Evolutionary conservation across 2,888 invertebrate species (phyloP).

Genomic region (Ichneumon xanthorius): DNA sequence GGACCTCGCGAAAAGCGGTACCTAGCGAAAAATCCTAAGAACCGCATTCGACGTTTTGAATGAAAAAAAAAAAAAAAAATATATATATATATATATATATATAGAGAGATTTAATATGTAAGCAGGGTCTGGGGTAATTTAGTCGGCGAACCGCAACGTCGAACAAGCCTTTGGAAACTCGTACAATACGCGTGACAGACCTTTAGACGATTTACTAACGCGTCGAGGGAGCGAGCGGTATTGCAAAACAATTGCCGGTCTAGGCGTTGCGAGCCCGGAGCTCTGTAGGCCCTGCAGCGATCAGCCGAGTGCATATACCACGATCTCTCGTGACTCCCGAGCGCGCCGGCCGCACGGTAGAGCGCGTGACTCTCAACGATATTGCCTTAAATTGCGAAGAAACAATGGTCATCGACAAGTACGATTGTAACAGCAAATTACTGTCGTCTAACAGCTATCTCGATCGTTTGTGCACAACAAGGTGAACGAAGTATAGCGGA

Average conservation of each 20-base stretch:
- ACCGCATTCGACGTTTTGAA: not conserved
- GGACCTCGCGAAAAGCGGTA: no score
- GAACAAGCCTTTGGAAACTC: not conserved
- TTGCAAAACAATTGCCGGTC: conserved; percentile 44
- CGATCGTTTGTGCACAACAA: conserved; percentile 3
- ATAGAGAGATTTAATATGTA: no score
- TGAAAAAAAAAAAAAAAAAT: not conserved
- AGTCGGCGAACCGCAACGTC: conserved; percentile 35
- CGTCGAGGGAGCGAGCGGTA: conserved; percentile 19
- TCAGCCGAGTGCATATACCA: not conserved
- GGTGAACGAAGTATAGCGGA: not conserved
- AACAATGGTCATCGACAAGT: conserved; percentile 42
- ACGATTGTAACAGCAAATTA: conserved; percentile 23
- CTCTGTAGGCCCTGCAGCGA: conserved; percentile 4
- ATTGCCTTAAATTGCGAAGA: conserved; percentile 23
- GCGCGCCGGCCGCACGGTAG: not conserved
- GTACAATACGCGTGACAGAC: conserved; percentile 43
- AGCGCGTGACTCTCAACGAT: not conserved
- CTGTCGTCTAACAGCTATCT: not conserved
- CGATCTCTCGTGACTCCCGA: conserved; percentile 31
- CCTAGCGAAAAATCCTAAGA: no score
- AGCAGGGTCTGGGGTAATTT: not conserved
- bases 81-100: no score
- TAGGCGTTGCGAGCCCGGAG: not conserved
- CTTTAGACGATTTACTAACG: conserved; percentile 49